phyloP scores from a whole-genome alignment of 2,113 vertebrate genomes.

The Hippolais icterina region DNA sequence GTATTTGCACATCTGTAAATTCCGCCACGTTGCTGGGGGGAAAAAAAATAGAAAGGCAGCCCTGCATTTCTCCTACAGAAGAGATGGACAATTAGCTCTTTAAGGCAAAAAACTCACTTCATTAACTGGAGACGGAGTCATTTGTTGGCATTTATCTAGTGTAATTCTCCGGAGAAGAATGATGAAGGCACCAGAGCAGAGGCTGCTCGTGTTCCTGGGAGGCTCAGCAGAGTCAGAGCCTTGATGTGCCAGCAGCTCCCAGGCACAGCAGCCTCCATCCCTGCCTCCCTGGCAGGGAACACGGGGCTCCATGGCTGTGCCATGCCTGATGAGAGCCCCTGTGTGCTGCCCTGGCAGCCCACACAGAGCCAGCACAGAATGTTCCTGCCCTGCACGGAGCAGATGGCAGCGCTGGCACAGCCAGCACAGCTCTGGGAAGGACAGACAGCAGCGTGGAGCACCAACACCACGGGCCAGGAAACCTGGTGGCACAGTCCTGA shows the following conservation, averaged over 20 bases:
- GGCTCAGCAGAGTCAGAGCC: background rate
- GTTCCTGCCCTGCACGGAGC: background rate
- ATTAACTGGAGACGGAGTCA: background rate
- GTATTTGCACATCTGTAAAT: background rate
- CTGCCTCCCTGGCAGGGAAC: background rate
- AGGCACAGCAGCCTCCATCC: background rate
- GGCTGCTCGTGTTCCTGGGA: fast-evolving
- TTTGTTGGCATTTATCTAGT: background rate
- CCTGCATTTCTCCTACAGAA: background rate
- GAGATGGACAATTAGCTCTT: background rate
- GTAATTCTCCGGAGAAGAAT: background rate
- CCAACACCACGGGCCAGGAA: fast-evolving
- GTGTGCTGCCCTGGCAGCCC: fast-evolving
- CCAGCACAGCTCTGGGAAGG: background rate
- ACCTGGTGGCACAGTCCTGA: background rate
- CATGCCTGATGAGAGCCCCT: background rate
- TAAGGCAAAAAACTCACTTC: conserved; percentile 5
- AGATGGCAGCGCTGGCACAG: background rate
- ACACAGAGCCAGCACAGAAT: background rate
- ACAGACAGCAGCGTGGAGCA: fast-evolving
- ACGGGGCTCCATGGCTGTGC: background rate
- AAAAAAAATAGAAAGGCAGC: background rate
- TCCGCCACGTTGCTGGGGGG: background rate
- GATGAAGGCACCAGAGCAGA: background rate
- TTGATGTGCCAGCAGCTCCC: background rate